A percentile compares a stretch with the other conserved stretches of the same genome.
Evolutionary conservation across 2,113 vertebrate species (phyloP).

Genomic region (Antechinus stuartii): DNA sequence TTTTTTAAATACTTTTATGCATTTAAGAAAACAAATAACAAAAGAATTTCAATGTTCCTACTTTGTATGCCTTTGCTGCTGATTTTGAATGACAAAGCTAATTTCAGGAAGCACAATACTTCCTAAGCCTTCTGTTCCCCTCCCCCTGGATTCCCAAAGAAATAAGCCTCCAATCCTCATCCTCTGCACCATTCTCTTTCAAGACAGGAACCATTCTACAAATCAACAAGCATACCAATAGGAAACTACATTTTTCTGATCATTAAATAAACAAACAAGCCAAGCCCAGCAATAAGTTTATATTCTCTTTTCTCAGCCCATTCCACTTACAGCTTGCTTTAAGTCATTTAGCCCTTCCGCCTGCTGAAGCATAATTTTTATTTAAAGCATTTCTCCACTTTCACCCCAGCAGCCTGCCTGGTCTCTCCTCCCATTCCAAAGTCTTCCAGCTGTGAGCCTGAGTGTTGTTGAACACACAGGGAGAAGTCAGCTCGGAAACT

Average conservation of each 20-base stretch:
- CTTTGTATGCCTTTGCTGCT: background rate
- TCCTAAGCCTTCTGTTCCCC: conserved; percentile 5
- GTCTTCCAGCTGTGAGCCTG: conserved; percentile 60
- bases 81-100: background rate
- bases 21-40: background rate
- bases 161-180: conserved; percentile 30
- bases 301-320: conserved; percentile 22
- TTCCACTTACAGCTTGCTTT: background rate
- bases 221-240: conserved; percentile 5
- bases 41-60: background rate
- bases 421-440: conserved; percentile 63
- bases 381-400: conserved; percentile 58
- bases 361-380: conserved; percentile 62
- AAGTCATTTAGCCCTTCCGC: conserved; percentile 70
- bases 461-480: conserved; percentile 71
- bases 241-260: conserved; percentile 34
- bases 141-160: conserved; percentile 12
- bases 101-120: conserved; percentile 24
- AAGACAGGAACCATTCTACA: conserved; percentile 9
- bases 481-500: conserved; percentile 70
- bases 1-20: background rate
- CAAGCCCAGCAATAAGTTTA: background rate
- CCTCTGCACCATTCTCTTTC: conserved; percentile 30
- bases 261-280: background rate
- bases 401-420: conserved; percentile 56